Base-by-base conservation (phyloP, 1,140 invertebrate genomes). In the Andricus grossulariae region DNA sequence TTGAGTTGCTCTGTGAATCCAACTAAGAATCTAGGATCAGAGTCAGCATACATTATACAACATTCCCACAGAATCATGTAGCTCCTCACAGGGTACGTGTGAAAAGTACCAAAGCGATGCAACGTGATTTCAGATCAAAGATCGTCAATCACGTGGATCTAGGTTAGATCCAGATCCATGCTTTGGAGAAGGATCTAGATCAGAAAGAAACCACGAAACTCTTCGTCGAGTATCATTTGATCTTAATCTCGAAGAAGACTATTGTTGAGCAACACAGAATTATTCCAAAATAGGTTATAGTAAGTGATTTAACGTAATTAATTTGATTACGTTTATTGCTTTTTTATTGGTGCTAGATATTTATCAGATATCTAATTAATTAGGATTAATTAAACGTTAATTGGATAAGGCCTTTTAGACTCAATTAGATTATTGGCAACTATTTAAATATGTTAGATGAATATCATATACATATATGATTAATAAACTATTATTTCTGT, bases 101-200 rank as follows among this genome's bases (percentile, higher is more conserved):
- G 52, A 54, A 54, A 54, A 54, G 52, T 54, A 54, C 52, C 16
- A 1, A 54, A 54, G 52, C 51, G n/a, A 54, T 54, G 52, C 52
- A 54, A 54, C 52, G 52, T 54, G 52, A 54, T 54, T 54, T 54
- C n/a, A 54, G 52, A 54, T 54, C 52, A 18, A 54, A 54, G 52
- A 54, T 54, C 52, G 52, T 54, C 52, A 54, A 54, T 54, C 52
- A 54, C 52, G n/a, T 19, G n/a, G 18, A 54, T 54, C 52, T 54
- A 54, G 52, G 52, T 54, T 54, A 54, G 52, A 54, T 54, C 18
- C 8, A 54, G 52, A 54, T 54, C 52, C 52, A 54, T 19, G 52
- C 52, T 54, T 54, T 11, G 5, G 7, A 54, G 52, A 54, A 54
- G 52, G 52, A 54, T 54, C 52, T 54, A 54, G 52, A 54, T 54